Evolutionary conservation across 2,888 invertebrate genomes (phyloP), one percentile per base, ranked within the genome.

Genomic region (Hirtodrosophila alboralis): DNA sequence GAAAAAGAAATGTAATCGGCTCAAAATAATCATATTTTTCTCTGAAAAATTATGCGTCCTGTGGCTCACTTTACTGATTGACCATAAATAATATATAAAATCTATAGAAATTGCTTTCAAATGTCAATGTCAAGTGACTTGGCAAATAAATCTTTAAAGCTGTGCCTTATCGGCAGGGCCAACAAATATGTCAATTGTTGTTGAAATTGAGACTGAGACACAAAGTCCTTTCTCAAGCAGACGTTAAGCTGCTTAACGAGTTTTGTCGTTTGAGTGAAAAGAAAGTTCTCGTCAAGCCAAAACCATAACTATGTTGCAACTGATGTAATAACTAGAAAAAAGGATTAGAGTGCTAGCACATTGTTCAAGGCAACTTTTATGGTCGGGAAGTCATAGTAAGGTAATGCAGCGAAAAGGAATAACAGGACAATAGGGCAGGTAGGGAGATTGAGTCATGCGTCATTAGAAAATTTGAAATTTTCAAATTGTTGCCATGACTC

Each of bases 301-400:
- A 66, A 67, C 63, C 84, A 84, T 78, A 84, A 78, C 84, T 74
- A 74, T 76, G 71, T 61, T 80, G 73, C 70, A 67, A 61, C 33
- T 61, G 47, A 43, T 54, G 44, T 67, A 71, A 81, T 84, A 81
- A 75, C 64, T 65, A 41, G 53, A 71, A n/a, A n/a, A n/a, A 65
- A 64, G 84, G 84, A 84, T 84, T 84, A 80, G 64, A 8, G 54
- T n/a, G n/a, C n/a, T n/a, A 44, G 54, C 56, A 65, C 76, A 83
- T 65, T 72, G 81, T 69, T 62, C 38, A 52, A 53, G 57, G 54
- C 30, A 64, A 66, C 52, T 64, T 58, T 53, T 53, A 26, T 33
- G 54, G 56, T 53, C 66, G 66, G 69, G 84, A 81, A 81, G 85
- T 81, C 80, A 58, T 84, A 81, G 83, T 63, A 84, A 81, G 84